Evolutionary conservation across 2,888 invertebrate genomes (phyloP), one percentile per base, ranked within the genome.

Genomic region (Drosophila quasianomalipes): DNA sequence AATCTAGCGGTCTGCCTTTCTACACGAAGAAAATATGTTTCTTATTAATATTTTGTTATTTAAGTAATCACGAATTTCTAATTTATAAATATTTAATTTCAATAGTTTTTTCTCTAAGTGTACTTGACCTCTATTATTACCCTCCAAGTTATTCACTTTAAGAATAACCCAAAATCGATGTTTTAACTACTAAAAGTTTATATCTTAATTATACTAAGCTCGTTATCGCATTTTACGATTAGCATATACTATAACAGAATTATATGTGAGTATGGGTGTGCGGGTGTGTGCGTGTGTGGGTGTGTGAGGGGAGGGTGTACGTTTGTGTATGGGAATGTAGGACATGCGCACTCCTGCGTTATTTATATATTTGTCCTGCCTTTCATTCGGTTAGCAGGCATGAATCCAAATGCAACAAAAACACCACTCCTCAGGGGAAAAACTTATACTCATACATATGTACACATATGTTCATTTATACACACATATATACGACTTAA

Each of bases 281-380:
- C 47, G 22, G 31, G 31, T 39, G 30, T 64, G 52, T 55, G 33
- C 57, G 30, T 53, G 62, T 52, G 59, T 59, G 35, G n/a, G n/a
- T 61, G 55, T 58, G 58, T 49, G 54, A 26, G 62, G 54, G 69
- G 61, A 76, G 71, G 57, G 67, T 68, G 61, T 67, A 55, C 54
- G 51, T 59, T 41, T 59, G 59, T 70, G 67, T 70, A 52, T 58
- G 61, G 26, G 37, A 66, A 85, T 82, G 70, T 73, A 83, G 84
- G 90, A 91, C 85, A 85, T 85, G 85, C 85, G 85, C 85, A 85
- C 65, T 67, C 62, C 65, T 22, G 52, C 55, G 41, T 41, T 75
- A 60, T 60, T 76, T 82, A 63, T 76, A 60, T 60, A 79, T 76
- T 63, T 74, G 83, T 62, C 77, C 68, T 64, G 77, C 51, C 63